Conservation (phyloP, 1,140 invertebrate genomes). For the Pseudomyrmex dendroicus region DNA sequence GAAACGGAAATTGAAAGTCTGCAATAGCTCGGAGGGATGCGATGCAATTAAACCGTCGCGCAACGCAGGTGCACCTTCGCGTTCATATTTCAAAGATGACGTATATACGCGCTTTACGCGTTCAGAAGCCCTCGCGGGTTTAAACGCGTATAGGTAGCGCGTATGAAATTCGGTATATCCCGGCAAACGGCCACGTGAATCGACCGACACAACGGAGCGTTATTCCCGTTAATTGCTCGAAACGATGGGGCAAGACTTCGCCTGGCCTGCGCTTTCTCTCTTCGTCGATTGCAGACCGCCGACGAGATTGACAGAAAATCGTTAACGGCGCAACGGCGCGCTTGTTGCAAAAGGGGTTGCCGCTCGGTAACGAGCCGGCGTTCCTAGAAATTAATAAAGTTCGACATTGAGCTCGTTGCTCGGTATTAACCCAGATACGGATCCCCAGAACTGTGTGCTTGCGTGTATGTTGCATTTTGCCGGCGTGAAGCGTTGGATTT, state of each 20-base stretch:
- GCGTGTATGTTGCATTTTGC: conserved; percentile 25
- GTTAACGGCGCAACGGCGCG: conserved; percentile 66
- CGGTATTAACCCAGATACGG: conserved; percentile 49
- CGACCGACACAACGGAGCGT: conserved; percentile 2
- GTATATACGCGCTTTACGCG: no score
- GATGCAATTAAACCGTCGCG: conserved; percentile 53
- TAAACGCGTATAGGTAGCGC: neutral
- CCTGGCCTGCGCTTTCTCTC: neutral
- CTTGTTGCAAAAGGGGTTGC: conserved; percentile 3
- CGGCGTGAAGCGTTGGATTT: conserved; percentile 1
- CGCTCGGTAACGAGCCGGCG: conserved; percentile 57
- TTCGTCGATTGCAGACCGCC: conserved; percentile 21
- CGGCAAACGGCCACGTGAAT: neutral
- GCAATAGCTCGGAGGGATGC: conserved; percentile 2
- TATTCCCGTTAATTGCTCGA: conserved; percentile 28
- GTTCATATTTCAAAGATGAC: conserved; percentile 38
- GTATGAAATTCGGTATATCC: conserved; percentile 6
- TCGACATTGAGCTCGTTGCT: conserved; percentile 41
- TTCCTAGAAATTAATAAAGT: conserved; percentile 73
- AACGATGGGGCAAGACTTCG: conserved; percentile 22
- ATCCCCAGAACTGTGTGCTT: neutral
- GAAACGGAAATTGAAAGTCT: neutral
- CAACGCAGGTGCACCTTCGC: conserved; percentile 16
- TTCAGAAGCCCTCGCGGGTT: no score
- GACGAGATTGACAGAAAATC: conserved; percentile 77